phyloP scores from a whole-genome alignment of 2,888 invertebrate genomes.

The Morpho helenor region DNA sequence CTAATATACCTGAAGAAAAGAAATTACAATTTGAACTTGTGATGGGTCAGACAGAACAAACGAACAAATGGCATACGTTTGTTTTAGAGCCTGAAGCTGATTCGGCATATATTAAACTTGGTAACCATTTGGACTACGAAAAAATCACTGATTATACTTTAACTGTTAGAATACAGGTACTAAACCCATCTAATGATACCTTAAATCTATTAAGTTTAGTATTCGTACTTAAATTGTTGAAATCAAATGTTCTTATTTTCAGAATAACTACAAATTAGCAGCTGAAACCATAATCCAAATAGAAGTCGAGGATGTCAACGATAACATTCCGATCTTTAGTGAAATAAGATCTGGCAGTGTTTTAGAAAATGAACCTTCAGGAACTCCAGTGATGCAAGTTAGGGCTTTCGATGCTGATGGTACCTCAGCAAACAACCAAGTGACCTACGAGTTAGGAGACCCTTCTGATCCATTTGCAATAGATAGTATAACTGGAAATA shows the following conservation, averaged over 20 bases:
- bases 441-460: constrained; percentile 86
- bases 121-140: constrained; percentile 90
- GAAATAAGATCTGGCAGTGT: constrained; percentile 90
- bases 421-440: constrained; percentile 89
- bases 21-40: constrained; percentile 89
- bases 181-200: constrained; percentile 7
- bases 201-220: no score
- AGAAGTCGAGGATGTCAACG: constrained; percentile 92
- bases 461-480: constrained; percentile 89
- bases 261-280: constrained; percentile 89
- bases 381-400: constrained; percentile 92
- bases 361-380: constrained; percentile 89
- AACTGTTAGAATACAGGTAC: constrained; percentile 86
- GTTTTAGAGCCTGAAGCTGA: constrained; percentile 83
- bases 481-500: constrained; percentile 91
- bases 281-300: constrained; percentile 89
- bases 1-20: constrained; percentile 86
- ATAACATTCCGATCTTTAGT: constrained; percentile 92
- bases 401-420: constrained; percentile 93
- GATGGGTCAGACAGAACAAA: constrained; percentile 90
- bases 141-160: constrained; percentile 90
- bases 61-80: constrained; percentile 90
- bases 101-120: constrained; percentile 86
- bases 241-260: constrained; percentile 32
- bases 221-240: not conserved